Percentiles rank a stretch among this genome's conserved stretches.
phyloP scores from a whole-genome alignment of 2,113 vertebrate species.

The Tyto alba region DNA sequence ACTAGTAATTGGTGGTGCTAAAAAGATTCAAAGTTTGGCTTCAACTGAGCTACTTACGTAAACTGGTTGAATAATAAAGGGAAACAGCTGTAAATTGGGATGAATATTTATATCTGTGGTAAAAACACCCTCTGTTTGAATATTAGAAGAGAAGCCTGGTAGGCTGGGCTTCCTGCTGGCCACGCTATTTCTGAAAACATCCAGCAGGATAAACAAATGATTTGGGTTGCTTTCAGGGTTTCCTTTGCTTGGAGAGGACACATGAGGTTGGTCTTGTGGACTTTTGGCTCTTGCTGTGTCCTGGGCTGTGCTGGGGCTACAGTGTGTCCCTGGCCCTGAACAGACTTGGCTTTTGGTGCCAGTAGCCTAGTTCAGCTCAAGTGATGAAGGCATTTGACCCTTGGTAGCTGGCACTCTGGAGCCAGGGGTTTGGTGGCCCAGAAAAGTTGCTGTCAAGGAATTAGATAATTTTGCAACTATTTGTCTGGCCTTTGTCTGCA shows the following conservation, averaged over 20 bases:
- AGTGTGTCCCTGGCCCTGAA: background rate
- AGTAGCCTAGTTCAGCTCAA: background rate
- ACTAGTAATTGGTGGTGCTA: background rate
- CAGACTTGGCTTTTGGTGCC: background rate
- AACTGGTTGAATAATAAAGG: background rate
- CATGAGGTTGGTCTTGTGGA: background rate
- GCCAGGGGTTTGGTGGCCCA: background rate
- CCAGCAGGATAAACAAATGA: background rate
- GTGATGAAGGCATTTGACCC: background rate
- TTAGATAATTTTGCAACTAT: background rate
- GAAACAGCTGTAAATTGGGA: background rate
- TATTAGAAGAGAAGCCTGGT: background rate
- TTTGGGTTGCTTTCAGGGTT: background rate
- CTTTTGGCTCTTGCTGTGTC: background rate
- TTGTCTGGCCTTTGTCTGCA: background rate
- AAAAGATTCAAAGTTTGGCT: background rate
- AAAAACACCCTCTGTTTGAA: background rate
- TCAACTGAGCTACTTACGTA: background rate
- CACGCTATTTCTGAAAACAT: background rate
- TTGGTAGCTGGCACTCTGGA: background rate
- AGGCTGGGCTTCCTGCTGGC: background rate
- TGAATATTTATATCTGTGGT: background rate
- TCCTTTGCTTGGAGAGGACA: background rate
- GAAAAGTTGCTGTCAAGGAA: background rate
- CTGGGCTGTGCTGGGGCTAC: background rate